Evolutionary conservation across 2,113 vertebrate genomes (phyloP), one percentile per base, ranked within the genome.

Genomic region (Pomatorhinus ruficollis): DNA sequence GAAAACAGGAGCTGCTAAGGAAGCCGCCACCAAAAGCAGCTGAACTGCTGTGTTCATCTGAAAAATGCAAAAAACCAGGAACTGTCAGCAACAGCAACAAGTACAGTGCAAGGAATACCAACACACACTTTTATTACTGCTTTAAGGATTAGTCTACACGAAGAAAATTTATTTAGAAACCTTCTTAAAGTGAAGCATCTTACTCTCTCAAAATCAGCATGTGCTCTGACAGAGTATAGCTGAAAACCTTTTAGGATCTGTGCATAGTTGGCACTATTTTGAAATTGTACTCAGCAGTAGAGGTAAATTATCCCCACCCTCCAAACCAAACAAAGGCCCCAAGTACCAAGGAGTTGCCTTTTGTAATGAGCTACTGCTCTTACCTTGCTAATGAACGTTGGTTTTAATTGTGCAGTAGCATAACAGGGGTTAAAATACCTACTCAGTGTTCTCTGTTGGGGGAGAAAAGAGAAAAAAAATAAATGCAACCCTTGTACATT

Each of bases 391-490:
- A 99, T 99, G 68, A 99, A 98, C 0, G 99, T 99, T 75, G 99
- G 99, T 95, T 99, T 99, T 94, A 99, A 98, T 83, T 99, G 99
- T 47, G 99, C 99, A 72, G 99, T 99, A 56, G 99, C 99, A 27
- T 99, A 99, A 97, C 99, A 99, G n/a, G 99, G 99, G 88, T 99
- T 99, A 98, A 99, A 99, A 98, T 99, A 99, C 94, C 98, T 99
- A 96, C 98, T 98, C 65, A 99, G 97, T 37, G 99, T 99, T 97
- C 99, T 98, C 99, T 99, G 98, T 66, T 30, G 95, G 60, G 45
- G 90, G 31, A 97, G 71, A 79, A 50, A 87, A 72, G 19, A 89
- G 49, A 19, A 37, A 71, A 71, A 39, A 84, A 52, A 84, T 47
- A 59, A 25, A 59, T 15, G 77, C 49, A 96, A 53, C 52, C 90